Percentiles rank a stretch among this genome's conserved stretches.
phyloP scores from a whole-genome alignment of 2,797 vertebrate species.

The Trachurus trachurus region DNA sequence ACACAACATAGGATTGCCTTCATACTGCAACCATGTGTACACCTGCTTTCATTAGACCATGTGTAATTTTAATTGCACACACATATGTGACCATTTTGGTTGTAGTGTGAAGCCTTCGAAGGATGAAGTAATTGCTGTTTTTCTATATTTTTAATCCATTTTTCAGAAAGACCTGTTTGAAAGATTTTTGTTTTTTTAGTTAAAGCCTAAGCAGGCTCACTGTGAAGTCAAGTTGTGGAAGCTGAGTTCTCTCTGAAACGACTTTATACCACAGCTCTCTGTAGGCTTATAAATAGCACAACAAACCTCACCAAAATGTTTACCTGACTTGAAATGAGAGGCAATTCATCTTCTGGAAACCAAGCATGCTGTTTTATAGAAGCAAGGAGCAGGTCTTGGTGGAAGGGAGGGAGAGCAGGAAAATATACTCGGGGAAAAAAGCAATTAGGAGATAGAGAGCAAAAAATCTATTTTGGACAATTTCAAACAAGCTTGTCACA shows the following conservation, averaged over 20 bases:
- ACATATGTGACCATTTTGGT: too few species aligned
- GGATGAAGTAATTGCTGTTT: conserved; percentile 1
- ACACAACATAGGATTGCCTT: too few species aligned
- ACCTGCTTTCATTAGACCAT: too few species aligned
- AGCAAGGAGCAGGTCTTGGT: conserved; percentile 2
- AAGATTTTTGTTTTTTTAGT: not conserved
- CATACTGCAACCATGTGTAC: too few species aligned
- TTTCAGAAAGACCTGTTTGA: conserved; percentile 1
- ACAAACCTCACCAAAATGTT: conserved; percentile 63
- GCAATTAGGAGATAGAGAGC: conserved; percentile 66
- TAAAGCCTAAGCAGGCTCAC: conserved; percentile 7
- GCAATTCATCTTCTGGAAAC: conserved; percentile 60
- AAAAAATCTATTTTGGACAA: conserved; percentile 71
- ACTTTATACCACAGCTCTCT: conserved; percentile 46
- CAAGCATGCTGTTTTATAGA: conserved; percentile 31
- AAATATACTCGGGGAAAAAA: conserved; percentile 50
- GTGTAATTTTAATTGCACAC: too few species aligned
- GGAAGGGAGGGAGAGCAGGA: conserved; percentile 12
- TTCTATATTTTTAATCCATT: conserved; percentile 11
- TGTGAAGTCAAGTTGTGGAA: conserved; percentile 31
- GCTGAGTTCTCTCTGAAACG: conserved; percentile 36
- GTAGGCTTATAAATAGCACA: conserved; percentile 64
- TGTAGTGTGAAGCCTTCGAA: too few species aligned
- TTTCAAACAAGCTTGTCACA: conserved; percentile 79
- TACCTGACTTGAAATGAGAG: conserved; percentile 66